These are phyloP conservation scores for Macroramphosus scolopax DNA, from an alignment of 2,797 vertebrate species.

Conservation along the genomic window DNA sequence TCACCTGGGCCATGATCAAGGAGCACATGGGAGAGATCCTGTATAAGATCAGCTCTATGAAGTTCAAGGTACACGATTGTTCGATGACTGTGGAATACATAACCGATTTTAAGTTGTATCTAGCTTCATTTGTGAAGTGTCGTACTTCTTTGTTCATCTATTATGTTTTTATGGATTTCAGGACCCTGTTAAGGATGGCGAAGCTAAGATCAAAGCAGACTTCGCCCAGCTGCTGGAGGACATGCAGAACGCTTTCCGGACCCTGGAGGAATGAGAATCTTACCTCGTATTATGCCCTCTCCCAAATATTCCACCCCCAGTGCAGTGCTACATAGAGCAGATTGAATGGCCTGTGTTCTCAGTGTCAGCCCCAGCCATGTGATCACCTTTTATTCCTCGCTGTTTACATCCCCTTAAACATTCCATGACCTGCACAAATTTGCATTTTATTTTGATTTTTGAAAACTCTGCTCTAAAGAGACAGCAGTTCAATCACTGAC, in stretches of 20 bases:
- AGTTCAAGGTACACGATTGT: conserved; percentile 89
- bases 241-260: conserved; percentile 97
- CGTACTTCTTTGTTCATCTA: conserved; percentile 1
- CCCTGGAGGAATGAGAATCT: conserved; percentile 82
- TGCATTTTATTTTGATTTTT: conserved; percentile 11
- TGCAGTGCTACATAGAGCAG: conserved; percentile 46
- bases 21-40: conserved; percentile 96
- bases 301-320: conserved; percentile 30
- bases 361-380: conserved; percentile 41
- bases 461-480: conserved; percentile 4
- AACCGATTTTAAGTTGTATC: no score
- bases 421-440: conserved; percentile 46
- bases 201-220: conserved; percentile 93
- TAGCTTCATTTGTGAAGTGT: no score
- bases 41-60: conserved; percentile 96
- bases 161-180: conserved; percentile 51
- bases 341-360: conserved; percentile 41
- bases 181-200: conserved; percentile 96
- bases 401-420: conserved; percentile 59
- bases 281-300: neutral
- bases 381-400: conserved; percentile 24
- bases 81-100: no score
- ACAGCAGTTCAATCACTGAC: neutral
- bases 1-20: conserved; percentile 95
- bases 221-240: conserved; percentile 93